Percentiles rank a stretch among this genome's conserved stretches.
These are phyloP conservation scores for Drosophila lutescens DNA, from an alignment of 2,888 invertebrate species.

Conservation along the genomic window DNA sequence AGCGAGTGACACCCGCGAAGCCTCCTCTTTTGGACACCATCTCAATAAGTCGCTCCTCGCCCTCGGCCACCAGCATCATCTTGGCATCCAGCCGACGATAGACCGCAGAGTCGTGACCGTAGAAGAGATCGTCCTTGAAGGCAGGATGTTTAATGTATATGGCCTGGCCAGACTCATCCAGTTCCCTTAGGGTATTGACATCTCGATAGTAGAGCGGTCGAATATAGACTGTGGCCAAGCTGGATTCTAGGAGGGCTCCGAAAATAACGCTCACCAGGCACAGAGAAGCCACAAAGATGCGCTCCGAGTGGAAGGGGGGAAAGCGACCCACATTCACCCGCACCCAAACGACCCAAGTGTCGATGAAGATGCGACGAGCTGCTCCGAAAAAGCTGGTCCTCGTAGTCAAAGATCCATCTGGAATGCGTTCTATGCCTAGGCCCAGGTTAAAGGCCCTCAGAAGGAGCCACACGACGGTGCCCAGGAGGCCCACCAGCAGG, in stretches of 20 bases:
- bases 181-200: conserved; percentile 81
- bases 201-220: conserved; percentile 83
- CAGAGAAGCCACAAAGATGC: conserved; percentile 82
- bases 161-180: conserved; percentile 77
- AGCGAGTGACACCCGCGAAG: conserved; percentile 81
- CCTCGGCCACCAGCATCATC: conserved; percentile 72
- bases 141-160: conserved; percentile 83
- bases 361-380: conserved; percentile 73
- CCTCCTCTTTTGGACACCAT: conserved; percentile 68
- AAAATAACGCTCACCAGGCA: conserved; percentile 83
- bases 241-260: conserved; percentile 84
- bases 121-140: conserved; percentile 83
- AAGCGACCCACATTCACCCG: conserved; percentile 79
- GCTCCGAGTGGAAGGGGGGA: conserved; percentile 82
- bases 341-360: conserved; percentile 83
- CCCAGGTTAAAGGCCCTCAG: conserved; percentile 69
- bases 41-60: conserved; percentile 72
- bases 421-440: conserved; percentile 50
- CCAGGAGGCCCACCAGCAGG: conserved; percentile 69
- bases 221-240: conserved; percentile 83
- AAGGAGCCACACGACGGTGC: conserved; percentile 76
- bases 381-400: conserved; percentile 18
- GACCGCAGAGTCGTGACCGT: conserved; percentile 76
- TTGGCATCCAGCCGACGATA: conserved; percentile 78
- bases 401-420: not conserved